Percentiles rank a stretch among this genome's conserved stretches.
Conservation (phyloP, 2,113 vertebrate genomes). For the Myanophis thanlyinensis region DNA sequence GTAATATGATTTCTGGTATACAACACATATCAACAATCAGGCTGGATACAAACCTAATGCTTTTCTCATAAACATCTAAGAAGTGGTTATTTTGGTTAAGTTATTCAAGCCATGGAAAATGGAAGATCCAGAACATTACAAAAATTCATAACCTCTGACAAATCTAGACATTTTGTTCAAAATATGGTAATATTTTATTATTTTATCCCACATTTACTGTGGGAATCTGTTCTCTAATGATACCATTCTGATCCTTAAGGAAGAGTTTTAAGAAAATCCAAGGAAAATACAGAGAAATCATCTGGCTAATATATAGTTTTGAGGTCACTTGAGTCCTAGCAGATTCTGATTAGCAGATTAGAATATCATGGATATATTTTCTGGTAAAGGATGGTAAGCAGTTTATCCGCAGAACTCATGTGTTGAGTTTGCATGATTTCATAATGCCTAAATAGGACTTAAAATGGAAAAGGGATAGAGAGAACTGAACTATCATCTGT, state of each 20-base stretch:
- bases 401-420: not conserved
- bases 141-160: not conserved
- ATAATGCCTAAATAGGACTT: not conserved
- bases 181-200: too few species aligned
- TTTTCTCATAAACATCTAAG: not conserved
- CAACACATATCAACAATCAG: not conserved
- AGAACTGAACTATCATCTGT: not conserved
- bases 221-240: not conserved
- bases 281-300: not conserved
- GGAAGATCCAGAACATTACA: not conserved
- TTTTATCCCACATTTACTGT: not conserved
- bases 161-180: not conserved
- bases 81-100: not conserved
- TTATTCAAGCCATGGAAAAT: not conserved
- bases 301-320: not conserved
- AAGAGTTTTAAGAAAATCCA: not conserved
- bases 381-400: not conserved
- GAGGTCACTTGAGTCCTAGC: not conserved
- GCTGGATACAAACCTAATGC: not conserved
- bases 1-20: not conserved
- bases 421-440: not conserved
- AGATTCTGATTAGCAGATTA: not conserved
- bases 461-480: not conserved
- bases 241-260: not conserved
- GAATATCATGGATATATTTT: not conserved